Base-by-base conservation (phyloP, 2,113 vertebrate species). In the Halichoerus grypus region DNA sequence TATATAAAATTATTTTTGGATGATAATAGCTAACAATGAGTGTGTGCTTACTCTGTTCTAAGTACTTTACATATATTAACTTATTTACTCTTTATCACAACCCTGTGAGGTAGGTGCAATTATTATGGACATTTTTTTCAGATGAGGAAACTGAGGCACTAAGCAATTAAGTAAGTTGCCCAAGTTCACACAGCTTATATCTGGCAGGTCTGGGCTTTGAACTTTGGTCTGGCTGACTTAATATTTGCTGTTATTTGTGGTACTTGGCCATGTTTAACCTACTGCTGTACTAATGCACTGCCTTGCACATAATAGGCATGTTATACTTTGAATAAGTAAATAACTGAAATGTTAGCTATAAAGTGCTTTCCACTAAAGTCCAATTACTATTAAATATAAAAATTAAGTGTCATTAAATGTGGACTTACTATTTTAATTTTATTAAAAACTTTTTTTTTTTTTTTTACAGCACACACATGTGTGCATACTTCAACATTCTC, bases 331-430 rank as follows among this genome's bases (percentile, higher is more conserved):
- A 97, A 71, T 82, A 89, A 95, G 49, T 85, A 79, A 93, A 74
- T 91, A 95, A 92, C 5, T 90, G 80, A 96, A 98, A 95, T 84
- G 11, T 61, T 93, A 74, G 84, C 22, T 71, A 36, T 65, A 46
- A 92, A 79, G 61, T 92, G 42, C 9, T 89, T 97, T 26, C 39
- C 49, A 90, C 74, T 90, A 92, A 92, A 95, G 26, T 15, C 33
- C 76, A 88, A 67, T 94, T 92, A 92, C 36, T 91, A 79, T 82
- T 87, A 83, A 72, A 74, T n/a, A 94, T 95, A 93, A 61, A 94
- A 81, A 94, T 51, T 49, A 76, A 88, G 71, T 88, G 55, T 91
- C n/a, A 82, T 36, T 91, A 81, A 76, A 89, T 72, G 53, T 90
- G 63, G 8, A 36, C 77, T 96, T 39, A 80, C 39, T 84, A 82